These are phyloP conservation scores for Leptinotarsa defecta DNA, from an alignment of 1,140 invertebrate species.

Conservation along the genomic window DNA sequence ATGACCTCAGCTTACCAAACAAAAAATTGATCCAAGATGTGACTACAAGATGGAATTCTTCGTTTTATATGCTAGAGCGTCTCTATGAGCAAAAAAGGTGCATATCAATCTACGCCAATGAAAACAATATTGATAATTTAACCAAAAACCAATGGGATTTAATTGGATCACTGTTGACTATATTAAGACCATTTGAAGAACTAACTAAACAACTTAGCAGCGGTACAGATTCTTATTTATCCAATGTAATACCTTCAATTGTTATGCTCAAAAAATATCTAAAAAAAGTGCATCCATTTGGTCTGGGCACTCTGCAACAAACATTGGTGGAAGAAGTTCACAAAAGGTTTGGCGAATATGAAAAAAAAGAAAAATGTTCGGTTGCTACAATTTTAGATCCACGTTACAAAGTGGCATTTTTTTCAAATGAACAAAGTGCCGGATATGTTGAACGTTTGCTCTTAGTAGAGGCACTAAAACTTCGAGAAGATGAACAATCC, in stretches of 20 bases:
- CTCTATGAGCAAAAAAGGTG: not conserved
- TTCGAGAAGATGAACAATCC: not conserved
- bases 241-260: not conserved
- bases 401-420: slow-evolving; percentile 5
- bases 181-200: not conserved
- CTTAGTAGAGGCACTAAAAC: slow-evolving; percentile 5
- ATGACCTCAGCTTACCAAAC: not conserved
- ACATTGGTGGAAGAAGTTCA: slow-evolving; percentile 2
- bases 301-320: slow-evolving; percentile 1
- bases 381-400: slow-evolving; percentile 1
- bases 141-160: slow-evolving; percentile 6
- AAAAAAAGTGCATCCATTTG: not conserved
- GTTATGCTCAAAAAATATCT: slow-evolving; percentile 2
- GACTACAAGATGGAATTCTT: not conserved
- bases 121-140: slow-evolving; percentile 5
- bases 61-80: slow-evolving; percentile 2
- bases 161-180: not conserved
- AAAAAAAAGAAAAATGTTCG: slow-evolving; percentile 3
- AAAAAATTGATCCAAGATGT: slow-evolving; percentile 7
- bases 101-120: slow-evolving; percentile 3
- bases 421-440: not conserved
- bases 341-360: slow-evolving; percentile 7
- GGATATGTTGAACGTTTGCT: slow-evolving; percentile 1
- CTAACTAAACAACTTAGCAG: not conserved
- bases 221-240: slow-evolving; percentile 2